phyloP scores from a whole-genome alignment of 2,113 vertebrate species.

The Channa maculata region DNA sequence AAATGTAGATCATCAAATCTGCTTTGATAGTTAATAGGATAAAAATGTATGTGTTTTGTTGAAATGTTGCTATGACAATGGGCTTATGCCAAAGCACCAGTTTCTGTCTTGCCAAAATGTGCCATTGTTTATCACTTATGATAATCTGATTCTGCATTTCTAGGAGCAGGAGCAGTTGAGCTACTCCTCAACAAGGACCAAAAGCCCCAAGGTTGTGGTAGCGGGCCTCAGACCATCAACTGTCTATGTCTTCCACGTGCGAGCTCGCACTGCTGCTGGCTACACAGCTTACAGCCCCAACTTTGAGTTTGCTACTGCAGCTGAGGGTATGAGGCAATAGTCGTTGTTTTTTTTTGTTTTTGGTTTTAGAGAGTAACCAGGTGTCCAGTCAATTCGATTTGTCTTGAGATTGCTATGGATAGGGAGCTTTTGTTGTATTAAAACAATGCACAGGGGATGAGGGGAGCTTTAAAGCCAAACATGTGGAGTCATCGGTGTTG shows the following conservation, averaged over 20 bases:
- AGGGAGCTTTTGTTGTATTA: background rate
- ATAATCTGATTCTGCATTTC: constrained; percentile 26
- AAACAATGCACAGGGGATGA: constrained; percentile 23
- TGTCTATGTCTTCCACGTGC: constrained; percentile 94
- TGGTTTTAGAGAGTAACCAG: background rate
- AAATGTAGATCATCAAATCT: constrained; percentile 33
- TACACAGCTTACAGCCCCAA: constrained; percentile 96
- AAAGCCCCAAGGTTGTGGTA: constrained; percentile 91
- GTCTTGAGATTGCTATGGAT: background rate
- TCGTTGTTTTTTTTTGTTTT: constrained; percentile 4
- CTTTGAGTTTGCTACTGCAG: constrained; percentile 94
- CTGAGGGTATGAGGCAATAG: constrained; percentile 88
- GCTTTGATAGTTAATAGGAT: constrained; percentile 35
- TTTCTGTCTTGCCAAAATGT: constrained; percentile 19
- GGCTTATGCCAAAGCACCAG: constrained; percentile 16
- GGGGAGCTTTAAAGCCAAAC: constrained; percentile 18
- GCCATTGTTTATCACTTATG: constrained; percentile 30
- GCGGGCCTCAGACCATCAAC: constrained; percentile 95
- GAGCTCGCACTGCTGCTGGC: constrained; percentile 91
- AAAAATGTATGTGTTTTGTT: constrained; percentile 19
- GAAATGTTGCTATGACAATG: constrained; percentile 30
- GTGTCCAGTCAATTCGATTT: constrained; percentile 1
- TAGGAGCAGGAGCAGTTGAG: constrained; percentile 97
- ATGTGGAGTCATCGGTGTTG: constrained; percentile 22
- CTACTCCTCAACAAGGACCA: constrained; percentile 96